These are phyloP conservation scores for Anoplolepis gracilipes DNA, from an alignment of 1,140 invertebrate genomes.

Conservation along the genomic window DNA sequence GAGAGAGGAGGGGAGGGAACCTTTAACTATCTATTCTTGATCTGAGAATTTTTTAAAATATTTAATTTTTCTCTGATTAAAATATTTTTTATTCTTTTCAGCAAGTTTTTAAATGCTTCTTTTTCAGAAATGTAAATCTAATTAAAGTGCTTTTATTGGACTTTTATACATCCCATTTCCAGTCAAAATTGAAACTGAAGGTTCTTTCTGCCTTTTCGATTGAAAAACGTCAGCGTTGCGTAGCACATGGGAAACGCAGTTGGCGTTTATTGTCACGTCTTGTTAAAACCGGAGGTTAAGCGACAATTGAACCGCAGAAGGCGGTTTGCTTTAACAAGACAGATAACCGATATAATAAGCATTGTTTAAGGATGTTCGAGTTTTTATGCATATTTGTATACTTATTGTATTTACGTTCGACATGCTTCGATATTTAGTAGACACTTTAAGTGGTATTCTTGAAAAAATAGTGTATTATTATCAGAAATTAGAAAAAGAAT, in stretches of 20 bases:
- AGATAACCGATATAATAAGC: background rate
- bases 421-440: background rate
- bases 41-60: background rate
- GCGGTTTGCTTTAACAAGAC: constrained; percentile 58
- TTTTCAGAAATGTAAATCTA: too few relatives aligned
- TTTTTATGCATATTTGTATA: background rate
- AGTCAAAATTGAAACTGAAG: background rate
- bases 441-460: background rate
- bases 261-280: constrained; percentile 71
- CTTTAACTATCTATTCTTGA: background rate
- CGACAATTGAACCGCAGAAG: constrained; percentile 77
- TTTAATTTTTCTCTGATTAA: background rate
- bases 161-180: background rate
- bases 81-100: background rate
- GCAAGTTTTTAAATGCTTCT: background rate
- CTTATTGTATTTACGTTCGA: background rate
- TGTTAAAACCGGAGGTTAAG: constrained; percentile 73
- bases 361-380: constrained; percentile 17
- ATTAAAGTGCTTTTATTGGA: background rate
- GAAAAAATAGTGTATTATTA: background rate
- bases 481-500: background rate
- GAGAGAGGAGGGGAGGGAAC: too few relatives aligned
- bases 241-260: constrained; percentile 71
- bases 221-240: constrained; percentile 64
- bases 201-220: background rate